Percentiles rank a stretch among this genome's conserved stretches.
phyloP scores from a whole-genome alignment of 2,888 invertebrate genomes.

The Megaustenia siamemsis region DNA sequence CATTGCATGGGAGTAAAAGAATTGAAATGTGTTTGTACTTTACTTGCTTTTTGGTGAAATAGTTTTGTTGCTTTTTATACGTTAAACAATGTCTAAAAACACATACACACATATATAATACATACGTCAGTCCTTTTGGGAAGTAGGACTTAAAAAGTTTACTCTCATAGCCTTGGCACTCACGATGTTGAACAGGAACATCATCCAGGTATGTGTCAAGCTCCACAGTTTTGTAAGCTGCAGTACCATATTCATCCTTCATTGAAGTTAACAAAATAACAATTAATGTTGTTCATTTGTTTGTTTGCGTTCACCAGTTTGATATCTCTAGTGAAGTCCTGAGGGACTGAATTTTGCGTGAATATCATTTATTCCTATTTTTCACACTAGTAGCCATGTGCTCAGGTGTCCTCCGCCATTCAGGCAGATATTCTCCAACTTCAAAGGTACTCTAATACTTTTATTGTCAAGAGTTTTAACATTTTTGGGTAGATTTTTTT shows the following conservation, averaged over 20 bases:
- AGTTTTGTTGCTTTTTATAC: background rate
- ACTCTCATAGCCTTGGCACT: constrained; percentile 76
- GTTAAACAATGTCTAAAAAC: background rate
- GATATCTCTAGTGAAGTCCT: no score
- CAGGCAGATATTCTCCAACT: no score
- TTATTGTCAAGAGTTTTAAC: no score
- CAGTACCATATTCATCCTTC: constrained; percentile 80
- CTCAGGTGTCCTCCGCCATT: no score
- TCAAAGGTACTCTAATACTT: no score
- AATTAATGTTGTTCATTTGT: no score
- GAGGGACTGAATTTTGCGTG: no score
- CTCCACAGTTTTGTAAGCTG: constrained; percentile 80
- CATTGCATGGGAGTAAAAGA: no score
- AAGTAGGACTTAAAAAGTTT: constrained; percentile 78
- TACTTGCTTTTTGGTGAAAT: background rate
- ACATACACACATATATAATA: background rate
- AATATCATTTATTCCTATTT: no score
- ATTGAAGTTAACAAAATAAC: background rate
- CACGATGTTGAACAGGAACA: constrained; percentile 77
- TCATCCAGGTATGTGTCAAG: constrained; percentile 78
- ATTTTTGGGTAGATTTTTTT: no score
- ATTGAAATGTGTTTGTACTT: background rate
- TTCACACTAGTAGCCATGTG: no score
- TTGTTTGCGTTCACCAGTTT: no score
- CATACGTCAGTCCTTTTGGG: constrained; percentile 53